Percentiles rank a stretch among this genome's conserved stretches.
Evolutionary conservation across 1,140 invertebrate species (phyloP).

Genomic region (Drosophila lacteicornis): DNA sequence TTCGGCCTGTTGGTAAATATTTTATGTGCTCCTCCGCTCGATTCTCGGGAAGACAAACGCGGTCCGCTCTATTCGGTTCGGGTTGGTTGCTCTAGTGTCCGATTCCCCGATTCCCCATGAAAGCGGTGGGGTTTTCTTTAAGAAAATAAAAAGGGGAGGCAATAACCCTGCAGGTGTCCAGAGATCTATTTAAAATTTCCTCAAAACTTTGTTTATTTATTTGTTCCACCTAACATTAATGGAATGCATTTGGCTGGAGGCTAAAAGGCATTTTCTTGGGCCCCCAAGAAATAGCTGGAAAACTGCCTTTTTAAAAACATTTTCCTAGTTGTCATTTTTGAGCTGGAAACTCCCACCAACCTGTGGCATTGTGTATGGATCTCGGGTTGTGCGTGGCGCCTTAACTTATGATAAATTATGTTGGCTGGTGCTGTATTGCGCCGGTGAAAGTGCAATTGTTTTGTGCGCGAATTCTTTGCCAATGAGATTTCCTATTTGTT

Average conservation of each 20-base stretch:
- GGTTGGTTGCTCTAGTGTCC: slow-evolving; percentile 54
- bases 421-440: slow-evolving; percentile 12
- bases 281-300: slow-evolving; percentile 29
- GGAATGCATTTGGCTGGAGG: slow-evolving; percentile 9
- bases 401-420: slow-evolving; percentile 78
- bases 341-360: slow-evolving; percentile 63
- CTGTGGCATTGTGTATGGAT: slow-evolving; percentile 35
- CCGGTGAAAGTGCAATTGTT: slow-evolving; percentile 71
- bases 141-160: not conserved
- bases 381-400: slow-evolving; percentile 43
- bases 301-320: slow-evolving; percentile 35
- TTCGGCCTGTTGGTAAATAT: slow-evolving; percentile 56
- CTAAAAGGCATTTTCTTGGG: slow-evolving; percentile 30
- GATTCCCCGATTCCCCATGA: slow-evolving; percentile 32
- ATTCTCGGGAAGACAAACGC: slow-evolving; percentile 70
- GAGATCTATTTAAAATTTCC: slow-evolving; percentile 3
- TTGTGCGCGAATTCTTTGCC: slow-evolving; percentile 68
- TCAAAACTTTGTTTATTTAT: slow-evolving; percentile 15
- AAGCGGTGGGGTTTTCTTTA: not conserved
- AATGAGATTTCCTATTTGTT: slow-evolving; percentile 67
- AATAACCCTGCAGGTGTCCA: slow-evolving; percentile 25
- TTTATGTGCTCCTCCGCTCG: slow-evolving; percentile 61
- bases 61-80: slow-evolving; percentile 29
- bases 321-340: slow-evolving; percentile 74
- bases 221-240: slow-evolving; percentile 15